Percentiles rank a stretch among this genome's conserved stretches.
These are phyloP conservation scores for Salmo trutta DNA, from an alignment of 2,797 vertebrate species.

Conservation along the genomic window DNA sequence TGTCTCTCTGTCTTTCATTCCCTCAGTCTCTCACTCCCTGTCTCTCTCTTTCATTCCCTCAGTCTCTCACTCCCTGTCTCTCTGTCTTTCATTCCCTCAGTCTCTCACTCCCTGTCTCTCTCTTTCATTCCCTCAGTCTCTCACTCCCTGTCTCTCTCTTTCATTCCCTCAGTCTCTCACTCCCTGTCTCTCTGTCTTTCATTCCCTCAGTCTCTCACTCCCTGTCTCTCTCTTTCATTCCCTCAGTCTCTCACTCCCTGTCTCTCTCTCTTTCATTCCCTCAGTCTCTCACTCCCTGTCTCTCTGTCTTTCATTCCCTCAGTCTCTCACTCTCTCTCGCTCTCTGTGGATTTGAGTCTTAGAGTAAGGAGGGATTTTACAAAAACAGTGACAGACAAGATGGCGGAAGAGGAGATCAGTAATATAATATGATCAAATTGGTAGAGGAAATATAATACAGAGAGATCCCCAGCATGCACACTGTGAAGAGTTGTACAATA, in stretches of 20 bases:
- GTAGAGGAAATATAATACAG: conserved; percentile 4
- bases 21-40: no score
- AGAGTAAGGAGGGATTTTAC: no score
- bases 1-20: neutral
- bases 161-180: no score
- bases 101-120: neutral
- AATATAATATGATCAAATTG: no score
- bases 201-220: neutral
- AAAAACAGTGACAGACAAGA: no score
- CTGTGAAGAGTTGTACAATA: conserved; percentile 51
- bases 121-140: neutral
- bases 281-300: neutral
- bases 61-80: no score
- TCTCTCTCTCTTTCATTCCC: no score
- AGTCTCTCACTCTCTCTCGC: no score
- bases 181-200: neutral
- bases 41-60: neutral
- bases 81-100: no score
- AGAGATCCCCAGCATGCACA: conserved; percentile 42
- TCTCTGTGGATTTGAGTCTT: no score
- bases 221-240: no score
- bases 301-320: neutral
- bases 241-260: neutral
- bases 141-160: neutral
- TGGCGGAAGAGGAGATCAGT: no score